A percentile compares a stretch with the other conserved stretches of the same genome.
Conservation (phyloP, 2,888 invertebrate genomes). For the Watsonalla cultraria region DNA sequence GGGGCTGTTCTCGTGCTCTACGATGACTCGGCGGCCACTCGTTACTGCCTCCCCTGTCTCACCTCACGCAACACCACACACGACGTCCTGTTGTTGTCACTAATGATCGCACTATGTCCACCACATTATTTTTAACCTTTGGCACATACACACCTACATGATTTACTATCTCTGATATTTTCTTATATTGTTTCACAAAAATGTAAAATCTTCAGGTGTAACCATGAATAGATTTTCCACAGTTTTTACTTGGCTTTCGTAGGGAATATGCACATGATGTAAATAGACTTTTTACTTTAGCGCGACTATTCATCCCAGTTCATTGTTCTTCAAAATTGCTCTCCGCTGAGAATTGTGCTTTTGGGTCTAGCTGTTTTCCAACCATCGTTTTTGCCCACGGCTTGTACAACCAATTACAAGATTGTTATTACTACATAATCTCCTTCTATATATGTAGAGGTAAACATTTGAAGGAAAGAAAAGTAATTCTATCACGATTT, state of each 20-base stretch:
- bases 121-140: conserved; percentile 14
- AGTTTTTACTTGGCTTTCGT: conserved; percentile 42
- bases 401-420: conserved; percentile 34
- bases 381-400: conserved; percentile 45
- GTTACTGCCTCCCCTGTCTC: conserved; percentile 70
- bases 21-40: conserved; percentile 69
- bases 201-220: conserved; percentile 33
- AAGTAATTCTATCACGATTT: too few relatives aligned
- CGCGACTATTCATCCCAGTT: conserved; percentile 65
- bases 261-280: conserved; percentile 66
- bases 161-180: too few relatives aligned
- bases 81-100: conserved; percentile 45
- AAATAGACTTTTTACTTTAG: conserved; percentile 71
- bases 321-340: conserved; percentile 75
- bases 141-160: not conserved
- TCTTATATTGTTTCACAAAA: too few relatives aligned
- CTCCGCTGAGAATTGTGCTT: conserved; percentile 62
- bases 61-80: conserved; percentile 28
- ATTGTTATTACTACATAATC: not conserved
- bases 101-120: conserved; percentile 57
- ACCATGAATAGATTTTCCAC: conserved; percentile 36
- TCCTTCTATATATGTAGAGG: too few relatives aligned
- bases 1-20: conserved; percentile 63
- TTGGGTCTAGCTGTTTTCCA: conserved; percentile 51
- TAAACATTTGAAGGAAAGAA: too few relatives aligned